Base-by-base conservation (phyloP, 2,113 vertebrate species). In the Labrus mixtus region DNA sequence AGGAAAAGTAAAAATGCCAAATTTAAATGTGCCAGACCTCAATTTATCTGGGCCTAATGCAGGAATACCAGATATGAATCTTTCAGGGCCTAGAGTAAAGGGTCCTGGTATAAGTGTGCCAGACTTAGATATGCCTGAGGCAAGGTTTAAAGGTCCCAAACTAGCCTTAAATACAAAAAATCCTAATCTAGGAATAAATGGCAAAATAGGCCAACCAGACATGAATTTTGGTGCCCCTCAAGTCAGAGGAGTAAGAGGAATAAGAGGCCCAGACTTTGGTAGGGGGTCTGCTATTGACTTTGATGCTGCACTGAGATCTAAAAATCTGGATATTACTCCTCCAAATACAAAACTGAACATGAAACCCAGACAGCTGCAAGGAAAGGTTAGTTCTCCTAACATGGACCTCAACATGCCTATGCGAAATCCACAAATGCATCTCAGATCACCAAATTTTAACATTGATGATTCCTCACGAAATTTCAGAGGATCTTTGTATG, bases 11-110 rank as follows among this genome's bases (percentile, higher is more conserved):
- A 90, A 85, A 58, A 84, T 81, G 73, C 85, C 86, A 48, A 81
- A 58, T 74, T 25, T 88, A 43, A 85, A 90, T 57, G 76, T 64
- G 72, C 87, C 87, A 43, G 82, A 88, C 39, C 43, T 89, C 19
- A 68, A 46, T 70, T 1, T 89, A 33, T 82, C 87, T 63, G 78
- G 69, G 36, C 72, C 76, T 4, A 87, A 84, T 25, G 23, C 29
- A 65, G 76, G 51, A 55, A 20, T 53, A 16, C 74, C 83, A 41
- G 64, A 84, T 23, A 57, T 71, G 7, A 51, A 70, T 75, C 25
- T 87, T 46, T 84, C 84, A 71, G 76, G 36, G 4, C 76, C 76
- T 55, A 76, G 73, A 70, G 10, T 87, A 1, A 77, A 79, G 63
- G 81, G 73, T 1, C 53, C 78, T n/a, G 68, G 68, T 10, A 11